Evolutionary conservation across 2,888 invertebrate genomes (phyloP), one percentile per base, ranked within the genome.

Genomic region (Elegia similella): DNA sequence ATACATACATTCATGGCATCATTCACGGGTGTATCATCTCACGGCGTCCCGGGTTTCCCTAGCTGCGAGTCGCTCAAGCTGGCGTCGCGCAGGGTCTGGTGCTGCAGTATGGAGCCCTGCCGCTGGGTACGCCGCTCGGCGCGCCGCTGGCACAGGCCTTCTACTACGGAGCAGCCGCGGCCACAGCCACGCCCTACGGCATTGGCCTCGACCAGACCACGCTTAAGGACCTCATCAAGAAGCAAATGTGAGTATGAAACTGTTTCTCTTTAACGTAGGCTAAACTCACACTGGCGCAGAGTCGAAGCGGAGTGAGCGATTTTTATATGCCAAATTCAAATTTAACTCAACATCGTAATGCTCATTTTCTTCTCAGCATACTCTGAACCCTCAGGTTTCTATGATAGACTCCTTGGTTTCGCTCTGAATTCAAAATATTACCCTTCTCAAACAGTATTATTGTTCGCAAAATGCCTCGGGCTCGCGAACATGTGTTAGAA

Each of bases 231-330:
- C 94, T 95, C 67, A 95, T 98, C 66, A 95, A 95, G 82, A 97
- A 97, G 75, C 98, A 98, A 92, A 96, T 98, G 97, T 98, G 88
- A 95, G 96, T 94, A 64, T 63, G n/a, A n/a, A n/a, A n/a, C n/a
- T n/a, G n/a, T n/a, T n/a, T n/a, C n/a, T n/a, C n/a, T n/a, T n/a
- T n/a, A n/a, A n/a, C n/a, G n/a, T n/a, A n/a, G n/a, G n/a, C n/a
- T n/a, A n/a, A n/a, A n/a, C n/a, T n/a, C n/a, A n/a, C n/a, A n/a
- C n/a, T n/a, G n/a, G n/a, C n/a, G n/a, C n/a, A n/a, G n/a, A n/a
- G n/a, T n/a, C n/a, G n/a, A n/a, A n/a, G n/a, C n/a, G n/a, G n/a
- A n/a, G n/a, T n/a, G n/a, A n/a, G n/a, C n/a, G n/a, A n/a, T n/a
- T n/a, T n/a, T n/a, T n/a, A n/a, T n/a, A n/a, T n/a, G n/a, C n/a